Base-by-base conservation (phyloP, 2,888 invertebrate species). In the Scaptomyza flava region DNA sequence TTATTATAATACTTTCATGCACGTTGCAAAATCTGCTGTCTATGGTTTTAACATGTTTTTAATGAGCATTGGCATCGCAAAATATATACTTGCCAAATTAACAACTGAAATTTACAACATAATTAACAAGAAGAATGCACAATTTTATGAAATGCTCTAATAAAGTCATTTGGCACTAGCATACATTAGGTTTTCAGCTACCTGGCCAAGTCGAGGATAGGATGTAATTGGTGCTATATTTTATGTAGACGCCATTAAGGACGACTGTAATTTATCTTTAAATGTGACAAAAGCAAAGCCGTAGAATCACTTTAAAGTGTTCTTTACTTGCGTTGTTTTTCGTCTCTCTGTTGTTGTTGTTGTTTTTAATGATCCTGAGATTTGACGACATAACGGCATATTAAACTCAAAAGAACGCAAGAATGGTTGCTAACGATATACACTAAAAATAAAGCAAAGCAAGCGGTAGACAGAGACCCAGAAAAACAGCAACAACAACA, bases 321-420 rank as follows among this genome's bases (percentile, higher is more conserved):
- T 67, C 58, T 64, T 47, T 33, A 27, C 17, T 57, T 20, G 12
- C 9, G 34, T 6, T 33, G 48, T n/a, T 20, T 17, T 20, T 2
- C 6, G 42, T 41, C 12, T 7, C 14, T 38, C 6, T 58, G 30
- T 47, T 60, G 41, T 43, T 43, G 38, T n/a, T 62, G 82, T 23
- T 23, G 17, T 47, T 79, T 81, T 86, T 86, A 83, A 83, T 83
- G 82, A 86, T 79, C 71, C 72, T 51, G 64, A 69, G 86, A 86
- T 81, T 86, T 83, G 79, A 81, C 84, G 71, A 81, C 72, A 74
- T 68, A 86, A 79, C 84, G 84, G 86, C 86, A 85, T 82, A 82
- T 82, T 82, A 85, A 82, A 74, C 71, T 83, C 61, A 70, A 72
- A 69, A 67, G 66, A 67, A 73, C 46, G 45, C 66, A 62, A 53